Base-by-base conservation (phyloP, 2,113 vertebrate genomes). In the Clarias magur region DNA sequence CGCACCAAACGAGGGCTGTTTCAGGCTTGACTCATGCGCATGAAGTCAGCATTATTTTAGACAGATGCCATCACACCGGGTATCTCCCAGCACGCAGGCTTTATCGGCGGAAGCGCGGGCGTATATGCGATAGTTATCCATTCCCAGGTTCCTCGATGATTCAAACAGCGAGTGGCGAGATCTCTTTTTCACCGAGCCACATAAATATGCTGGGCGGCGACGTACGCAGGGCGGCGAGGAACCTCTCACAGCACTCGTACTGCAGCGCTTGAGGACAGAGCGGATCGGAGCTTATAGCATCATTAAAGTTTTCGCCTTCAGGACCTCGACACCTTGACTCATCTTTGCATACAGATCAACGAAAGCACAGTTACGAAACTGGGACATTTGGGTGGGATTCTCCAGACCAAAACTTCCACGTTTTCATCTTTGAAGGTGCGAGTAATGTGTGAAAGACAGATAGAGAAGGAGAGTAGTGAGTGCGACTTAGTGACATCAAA, bases 401-500 rank as follows among this genome's bases (percentile, higher is more conserved):
- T 38, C 27, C 57, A 13, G 42, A 70, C n/a, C 30, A 54, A n/a
- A 48, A 30, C 17, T 34, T 59, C 17, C n/a, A 57, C 7, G 12
- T 23, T 59, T 80, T 34, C 10, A 38, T 42, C 56, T 76, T 83
- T 78, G 38, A 83, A 56, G 53, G 62, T 81, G 57, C 85, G 65
- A 27, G 79, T 60, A 38, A 42, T 59, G 57, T 62, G 57, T 12
- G 59, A 59, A 80, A 19, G n/a, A 59, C 27, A 59, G 75, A 78
- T 78, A 54, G 48, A 30, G 42, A 76, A 76, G 38, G 86, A 78
- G 88, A 88, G 89, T 84, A 85, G 81, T 27, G 85, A 87, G 86
- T 88, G 90, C 89, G 83, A 82, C 88, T 86, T 80, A 67, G 88
- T 91, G 89, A 90, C 88, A 53, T 76, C 73, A 76, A 76, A 76